A percentile compares a stretch with the other conserved stretches of the same genome.
Conservation (phyloP, 2,888 invertebrate genomes). For the Pheosia gnoma region DNA sequence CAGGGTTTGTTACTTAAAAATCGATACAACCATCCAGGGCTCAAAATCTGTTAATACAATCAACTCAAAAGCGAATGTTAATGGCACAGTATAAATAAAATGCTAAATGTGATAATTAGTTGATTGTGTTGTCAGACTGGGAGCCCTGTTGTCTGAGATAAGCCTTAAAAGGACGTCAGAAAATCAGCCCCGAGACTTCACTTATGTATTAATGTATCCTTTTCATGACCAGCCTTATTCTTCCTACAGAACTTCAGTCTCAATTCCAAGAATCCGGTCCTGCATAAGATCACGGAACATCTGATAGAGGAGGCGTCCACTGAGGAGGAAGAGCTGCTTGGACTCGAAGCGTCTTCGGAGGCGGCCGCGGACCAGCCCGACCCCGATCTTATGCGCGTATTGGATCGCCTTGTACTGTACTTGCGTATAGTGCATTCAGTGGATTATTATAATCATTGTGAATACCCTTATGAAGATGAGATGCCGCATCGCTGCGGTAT, state of each 20-base stretch:
- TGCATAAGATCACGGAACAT: constrained; percentile 98
- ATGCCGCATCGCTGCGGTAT: constrained; percentile 99
- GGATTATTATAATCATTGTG: constrained; percentile 99
- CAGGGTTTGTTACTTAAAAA: too few relatives aligned
- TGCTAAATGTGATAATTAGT: too few relatives aligned
- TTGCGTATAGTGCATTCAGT: constrained; percentile 98
- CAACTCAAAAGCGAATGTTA: too few relatives aligned
- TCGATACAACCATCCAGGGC: too few relatives aligned
- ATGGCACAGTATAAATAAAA: too few relatives aligned
- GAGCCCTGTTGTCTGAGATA: too few relatives aligned
- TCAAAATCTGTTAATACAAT: too few relatives aligned
- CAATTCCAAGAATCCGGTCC: constrained; percentile 94
- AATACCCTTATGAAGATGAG: constrained; percentile 99
- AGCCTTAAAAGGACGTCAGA: too few relatives aligned
- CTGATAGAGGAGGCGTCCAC: constrained; percentile 99
- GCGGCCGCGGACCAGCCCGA: constrained; percentile 61
- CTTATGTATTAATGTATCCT: too few relatives aligned
- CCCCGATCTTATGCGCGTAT: constrained; percentile 85
- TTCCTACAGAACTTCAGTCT: constrained; percentile 82
- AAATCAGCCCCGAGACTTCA: too few relatives aligned
- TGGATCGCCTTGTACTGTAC: constrained; percentile 94
- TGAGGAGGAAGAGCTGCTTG: constrained; percentile 97
- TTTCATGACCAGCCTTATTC: too few relatives aligned
- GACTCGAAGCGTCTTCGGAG: constrained; percentile 81
- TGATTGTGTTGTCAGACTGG: too few relatives aligned